A percentile compares a stretch with the other conserved stretches of the same genome.
Evolutionary conservation across 2,113 vertebrate genomes (phyloP).

Genomic region (Mystacornis crossleyi): DNA sequence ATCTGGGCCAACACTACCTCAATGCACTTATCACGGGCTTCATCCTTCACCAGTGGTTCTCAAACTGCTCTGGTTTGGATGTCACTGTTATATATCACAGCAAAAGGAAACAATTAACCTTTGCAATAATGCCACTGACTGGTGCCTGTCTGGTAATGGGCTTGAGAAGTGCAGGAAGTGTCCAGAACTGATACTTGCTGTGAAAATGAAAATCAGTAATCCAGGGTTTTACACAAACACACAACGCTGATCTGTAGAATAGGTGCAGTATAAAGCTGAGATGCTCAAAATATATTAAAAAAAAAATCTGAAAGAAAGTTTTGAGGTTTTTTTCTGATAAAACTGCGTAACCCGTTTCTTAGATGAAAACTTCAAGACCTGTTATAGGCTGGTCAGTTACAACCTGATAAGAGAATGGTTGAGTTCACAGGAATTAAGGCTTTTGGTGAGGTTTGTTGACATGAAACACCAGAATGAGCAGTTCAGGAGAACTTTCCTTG

Average conservation of each 20-base stretch:
- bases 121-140: not conserved
- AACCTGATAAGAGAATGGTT: not conserved
- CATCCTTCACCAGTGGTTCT: slow-evolving; percentile 1
- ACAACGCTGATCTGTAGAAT: too few relatives aligned
- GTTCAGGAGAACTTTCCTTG: not conserved
- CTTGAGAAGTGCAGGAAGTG: not conserved
- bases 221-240: not conserved
- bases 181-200: not conserved
- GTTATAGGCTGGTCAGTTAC: not conserved
- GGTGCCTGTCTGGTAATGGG: not conserved
- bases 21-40: not conserved
- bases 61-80: not conserved
- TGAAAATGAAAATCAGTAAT: not conserved
- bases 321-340: not conserved
- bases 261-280: not conserved
- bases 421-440: not conserved
- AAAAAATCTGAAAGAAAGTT: not conserved
- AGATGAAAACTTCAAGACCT: not conserved
- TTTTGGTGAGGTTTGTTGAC: not conserved
- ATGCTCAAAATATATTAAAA: not conserved
- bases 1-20: not conserved
- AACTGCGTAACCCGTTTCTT: not conserved
- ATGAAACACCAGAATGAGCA: not conserved
- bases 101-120: not conserved
- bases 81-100: not conserved